Percentiles rank a stretch among this genome's conserved stretches.
These are phyloP conservation scores for Neolamprologus fasciatus DNA, from an alignment of 2,113 vertebrate genomes.

Conservation along the genomic window DNA sequence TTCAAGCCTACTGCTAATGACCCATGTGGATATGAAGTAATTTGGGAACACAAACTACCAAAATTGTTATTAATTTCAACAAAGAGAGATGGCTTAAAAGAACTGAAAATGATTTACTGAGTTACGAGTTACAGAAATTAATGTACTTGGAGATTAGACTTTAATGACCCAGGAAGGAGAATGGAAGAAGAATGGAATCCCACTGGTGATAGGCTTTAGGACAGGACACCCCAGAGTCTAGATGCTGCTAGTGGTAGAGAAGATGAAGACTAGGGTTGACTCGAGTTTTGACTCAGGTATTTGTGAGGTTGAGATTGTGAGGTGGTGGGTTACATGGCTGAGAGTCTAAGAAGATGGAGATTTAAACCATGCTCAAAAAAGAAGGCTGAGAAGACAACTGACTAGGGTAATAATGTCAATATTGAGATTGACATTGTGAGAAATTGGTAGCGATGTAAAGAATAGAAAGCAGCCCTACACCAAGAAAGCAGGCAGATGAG, in stretches of 20 bases:
- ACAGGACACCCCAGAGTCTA: neutral
- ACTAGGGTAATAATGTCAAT: neutral
- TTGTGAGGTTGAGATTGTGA: neutral
- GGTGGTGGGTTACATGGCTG: neutral
- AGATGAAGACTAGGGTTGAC: neutral
- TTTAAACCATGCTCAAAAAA: neutral
- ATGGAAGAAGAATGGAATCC: neutral
- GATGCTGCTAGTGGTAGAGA: neutral
- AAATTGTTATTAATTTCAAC: neutral
- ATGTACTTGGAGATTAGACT: neutral
- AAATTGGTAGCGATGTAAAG: neutral
- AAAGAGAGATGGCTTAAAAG: neutral
- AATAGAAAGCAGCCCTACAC: neutral
- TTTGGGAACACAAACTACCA: neutral
- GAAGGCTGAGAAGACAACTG: neutral
- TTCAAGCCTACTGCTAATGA: neutral
- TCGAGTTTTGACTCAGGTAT: neutral
- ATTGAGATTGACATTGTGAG: neutral
- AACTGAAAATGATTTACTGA: neutral
- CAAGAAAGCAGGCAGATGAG: neutral
- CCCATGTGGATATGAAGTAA: neutral
- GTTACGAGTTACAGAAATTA: neutral
- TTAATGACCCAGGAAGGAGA: neutral
- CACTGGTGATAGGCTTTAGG: neutral
- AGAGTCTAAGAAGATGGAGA: neutral